Evolutionary conservation across 2,113 vertebrate genomes (phyloP).

Genomic region (Falco punctatus): DNA sequence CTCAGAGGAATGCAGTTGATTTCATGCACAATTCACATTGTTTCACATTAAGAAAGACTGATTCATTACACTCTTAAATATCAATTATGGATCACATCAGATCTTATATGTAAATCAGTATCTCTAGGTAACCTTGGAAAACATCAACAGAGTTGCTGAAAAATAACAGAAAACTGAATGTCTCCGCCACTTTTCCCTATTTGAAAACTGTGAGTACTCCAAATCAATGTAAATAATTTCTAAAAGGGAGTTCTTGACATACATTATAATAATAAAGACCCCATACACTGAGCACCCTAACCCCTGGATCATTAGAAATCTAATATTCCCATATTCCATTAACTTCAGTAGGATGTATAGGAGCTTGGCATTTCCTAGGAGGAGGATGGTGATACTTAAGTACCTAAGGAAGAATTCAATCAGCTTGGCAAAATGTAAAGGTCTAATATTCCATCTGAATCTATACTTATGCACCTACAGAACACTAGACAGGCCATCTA

Average conservation of each 20-base stretch:
- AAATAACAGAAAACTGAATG: not conserved
- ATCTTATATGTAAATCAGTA: not conserved
- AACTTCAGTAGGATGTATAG: not conserved
- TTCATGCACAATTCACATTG: accelerated
- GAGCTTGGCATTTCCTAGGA: not conserved
- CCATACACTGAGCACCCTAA: not conserved
- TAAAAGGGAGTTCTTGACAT: not conserved
- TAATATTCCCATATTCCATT: not conserved
- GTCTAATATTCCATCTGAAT: not conserved
- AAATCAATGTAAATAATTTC: not conserved
- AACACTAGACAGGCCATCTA: not conserved
- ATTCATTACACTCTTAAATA: not conserved
- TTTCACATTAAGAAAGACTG: not conserved
- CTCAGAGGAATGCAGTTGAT: not conserved
- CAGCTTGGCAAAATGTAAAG: not conserved
- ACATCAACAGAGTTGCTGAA: not conserved
- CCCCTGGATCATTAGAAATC: not conserved
- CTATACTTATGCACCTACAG: not conserved
- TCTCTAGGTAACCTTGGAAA: not conserved
- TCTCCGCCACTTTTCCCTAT: not conserved
- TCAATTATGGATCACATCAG: not conserved
- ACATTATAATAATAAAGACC: not conserved
- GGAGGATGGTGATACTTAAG: not conserved
- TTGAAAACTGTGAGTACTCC: not conserved
- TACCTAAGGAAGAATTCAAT: not conserved